Percentiles rank a stretch among this genome's conserved stretches.
phyloP scores from a whole-genome alignment of 1,140 invertebrate species.

The Musca vetustissima region DNA sequence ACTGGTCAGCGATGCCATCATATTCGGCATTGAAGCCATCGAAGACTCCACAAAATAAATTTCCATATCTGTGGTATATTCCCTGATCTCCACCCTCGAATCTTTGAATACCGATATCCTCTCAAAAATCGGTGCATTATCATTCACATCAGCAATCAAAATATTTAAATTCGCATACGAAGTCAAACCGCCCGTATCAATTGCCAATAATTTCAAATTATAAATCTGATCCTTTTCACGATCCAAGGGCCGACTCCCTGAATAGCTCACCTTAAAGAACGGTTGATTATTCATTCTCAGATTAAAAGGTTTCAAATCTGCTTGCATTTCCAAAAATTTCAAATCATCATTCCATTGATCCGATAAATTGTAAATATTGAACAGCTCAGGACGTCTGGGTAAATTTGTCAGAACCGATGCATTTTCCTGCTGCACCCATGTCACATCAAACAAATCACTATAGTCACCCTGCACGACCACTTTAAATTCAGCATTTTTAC shows the following conservation, averaged over 20 bases:
- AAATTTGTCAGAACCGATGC: conserved; percentile 31
- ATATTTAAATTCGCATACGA: conserved; percentile 72
- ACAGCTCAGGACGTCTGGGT: conserved; percentile 32
- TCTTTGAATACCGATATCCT: conserved; percentile 68
- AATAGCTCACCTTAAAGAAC: conserved; percentile 45
- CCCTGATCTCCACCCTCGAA: conserved; percentile 66
- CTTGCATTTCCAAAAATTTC: conserved; percentile 51
- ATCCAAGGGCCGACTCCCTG: conserved; percentile 66
- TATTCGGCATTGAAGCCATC: conserved; percentile 16
- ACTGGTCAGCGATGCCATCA: conserved; percentile 36
- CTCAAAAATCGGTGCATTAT: conserved; percentile 74
- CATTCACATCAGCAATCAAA: conserved; percentile 77
- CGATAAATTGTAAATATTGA: conserved; percentile 51
- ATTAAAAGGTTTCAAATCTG: conserved; percentile 44
- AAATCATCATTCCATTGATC: conserved; percentile 54
- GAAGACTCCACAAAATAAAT: conserved; percentile 58
- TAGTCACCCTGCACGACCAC: conserved; percentile 75
- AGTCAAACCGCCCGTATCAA: conserved; percentile 73
- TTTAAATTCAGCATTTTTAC: conserved; percentile 72
- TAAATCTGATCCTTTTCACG: conserved; percentile 73
- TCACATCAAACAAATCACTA: conserved; percentile 74
- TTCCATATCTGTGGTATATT: conserved; percentile 61
- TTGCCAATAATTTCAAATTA: conserved; percentile 71
- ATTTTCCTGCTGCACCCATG: conserved; percentile 46
- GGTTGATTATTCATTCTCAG: conserved; percentile 41